These are phyloP conservation scores for Hypsibius dujardini DNA, from an alignment of 1,140 invertebrate species.

Conservation along the genomic window DNA sequence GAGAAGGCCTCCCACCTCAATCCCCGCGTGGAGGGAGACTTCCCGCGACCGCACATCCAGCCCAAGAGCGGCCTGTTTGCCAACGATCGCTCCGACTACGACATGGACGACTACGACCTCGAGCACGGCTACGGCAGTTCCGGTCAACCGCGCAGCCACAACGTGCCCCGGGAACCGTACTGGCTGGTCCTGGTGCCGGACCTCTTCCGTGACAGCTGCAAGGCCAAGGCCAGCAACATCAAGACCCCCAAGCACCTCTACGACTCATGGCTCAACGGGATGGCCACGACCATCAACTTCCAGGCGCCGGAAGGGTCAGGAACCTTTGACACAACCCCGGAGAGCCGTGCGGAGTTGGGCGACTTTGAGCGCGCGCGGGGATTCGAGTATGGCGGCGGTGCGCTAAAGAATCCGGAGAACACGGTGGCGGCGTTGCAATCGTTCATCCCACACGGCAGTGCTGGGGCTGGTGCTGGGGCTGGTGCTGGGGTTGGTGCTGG, in stretches of 20 bases:
- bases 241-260: constrained; percentile 3
- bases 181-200: constrained; percentile 15
- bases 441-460: no score
- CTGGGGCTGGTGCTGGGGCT: no score
- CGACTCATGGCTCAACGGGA: constrained; percentile 9
- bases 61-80: not conserved
- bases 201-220: constrained; percentile 14
- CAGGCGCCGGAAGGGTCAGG: not conserved
- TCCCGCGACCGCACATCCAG: constrained; percentile 16
- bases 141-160: constrained; percentile 13
- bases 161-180: constrained; percentile 10
- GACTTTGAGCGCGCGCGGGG: constrained; percentile 10
- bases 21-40: constrained; percentile 5
- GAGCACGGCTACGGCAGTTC: constrained; percentile 9
- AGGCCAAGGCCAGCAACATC: not conserved
- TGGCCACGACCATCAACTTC: constrained; percentile 17
- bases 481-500: no score
- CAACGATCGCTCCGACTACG: not conserved
- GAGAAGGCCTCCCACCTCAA: not conserved
- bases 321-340: not conserved
- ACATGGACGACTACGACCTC: constrained; percentile 12
- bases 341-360: not conserved
- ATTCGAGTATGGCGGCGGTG: no score
- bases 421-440: not conserved
- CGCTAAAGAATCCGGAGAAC: not conserved